Evolutionary conservation across 2,888 invertebrate species (phyloP).

Genomic region (Habrosyne pyritoides): DNA sequence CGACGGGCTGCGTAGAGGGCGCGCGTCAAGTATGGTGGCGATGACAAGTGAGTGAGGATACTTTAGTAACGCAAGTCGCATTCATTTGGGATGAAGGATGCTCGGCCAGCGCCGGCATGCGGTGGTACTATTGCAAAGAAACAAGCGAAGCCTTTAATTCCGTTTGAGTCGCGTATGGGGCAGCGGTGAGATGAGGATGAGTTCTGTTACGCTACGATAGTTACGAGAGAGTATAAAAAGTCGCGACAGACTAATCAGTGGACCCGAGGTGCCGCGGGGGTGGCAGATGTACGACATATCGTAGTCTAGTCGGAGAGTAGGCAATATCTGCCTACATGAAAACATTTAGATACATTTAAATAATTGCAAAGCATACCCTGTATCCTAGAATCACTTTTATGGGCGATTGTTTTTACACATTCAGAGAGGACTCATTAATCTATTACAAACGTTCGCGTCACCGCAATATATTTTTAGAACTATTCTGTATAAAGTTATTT

Average conservation of each 20-base stretch:
- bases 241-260: constrained; percentile 76
- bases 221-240: constrained; percentile 77
- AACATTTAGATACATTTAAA: constrained; percentile 88
- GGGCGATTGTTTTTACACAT: constrained; percentile 82
- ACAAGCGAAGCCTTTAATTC: constrained; percentile 53
- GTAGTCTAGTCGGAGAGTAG: constrained; percentile 59
- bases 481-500: constrained; percentile 76
- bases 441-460: constrained; percentile 75
- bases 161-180: constrained; percentile 44
- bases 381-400: constrained; percentile 93
- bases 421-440: constrained; percentile 78
- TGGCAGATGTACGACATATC: constrained; percentile 51
- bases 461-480: constrained; percentile 74
- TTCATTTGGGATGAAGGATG: constrained; percentile 42
- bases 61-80: constrained; percentile 53
- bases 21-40: constrained; percentile 36
- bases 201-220: constrained; percentile 64
- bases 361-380: constrained; percentile 97
- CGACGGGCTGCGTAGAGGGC: constrained; percentile 15
- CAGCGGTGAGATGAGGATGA: constrained; percentile 58
- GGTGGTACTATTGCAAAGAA: constrained; percentile 34
- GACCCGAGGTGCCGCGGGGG: constrained; percentile 65
- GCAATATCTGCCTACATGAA: constrained; percentile 76
- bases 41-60: constrained; percentile 70
- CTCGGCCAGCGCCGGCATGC: constrained; percentile 21